Percentiles rank a stretch among this genome's conserved stretches.
Evolutionary conservation across 2,113 vertebrate genomes (phyloP).

Genomic region (Pampusana beccarii): DNA sequence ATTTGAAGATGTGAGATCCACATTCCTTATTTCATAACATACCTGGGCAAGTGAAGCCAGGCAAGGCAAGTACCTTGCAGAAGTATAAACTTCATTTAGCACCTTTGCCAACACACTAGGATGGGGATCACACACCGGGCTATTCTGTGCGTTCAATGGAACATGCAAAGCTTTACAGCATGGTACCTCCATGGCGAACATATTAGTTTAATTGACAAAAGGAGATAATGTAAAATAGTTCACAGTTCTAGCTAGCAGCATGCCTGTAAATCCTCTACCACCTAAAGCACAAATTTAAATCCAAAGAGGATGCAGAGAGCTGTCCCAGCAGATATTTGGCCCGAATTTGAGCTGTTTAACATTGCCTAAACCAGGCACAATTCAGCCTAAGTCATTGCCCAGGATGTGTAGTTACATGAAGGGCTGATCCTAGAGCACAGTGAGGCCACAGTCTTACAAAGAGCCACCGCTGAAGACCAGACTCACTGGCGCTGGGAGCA

Average conservation of each 20-base stretch:
- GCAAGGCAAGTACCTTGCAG: background rate
- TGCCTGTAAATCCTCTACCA: background rate
- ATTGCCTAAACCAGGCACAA: background rate
- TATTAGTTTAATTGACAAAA: background rate
- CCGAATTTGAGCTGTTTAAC: background rate
- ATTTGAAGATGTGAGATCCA: background rate
- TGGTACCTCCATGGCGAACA: background rate
- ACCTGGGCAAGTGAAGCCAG: background rate
- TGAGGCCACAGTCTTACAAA: background rate
- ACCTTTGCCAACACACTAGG: background rate
- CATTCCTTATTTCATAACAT: background rate
- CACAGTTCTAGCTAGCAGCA: background rate
- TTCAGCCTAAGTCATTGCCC: background rate
- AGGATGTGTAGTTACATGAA: background rate
- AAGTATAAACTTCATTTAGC: background rate
- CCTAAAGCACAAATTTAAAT: background rate
- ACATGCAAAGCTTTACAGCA: background rate
- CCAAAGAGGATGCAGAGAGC: background rate
- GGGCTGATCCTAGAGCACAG: background rate
- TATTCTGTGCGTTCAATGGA: background rate
- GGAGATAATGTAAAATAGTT: background rate
- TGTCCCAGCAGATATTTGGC: background rate
- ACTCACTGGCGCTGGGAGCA: background rate
- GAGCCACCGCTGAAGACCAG: background rate
- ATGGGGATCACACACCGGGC: background rate